A percentile compares a stretch with the other conserved stretches of the same genome.
phyloP scores from a whole-genome alignment of 2,113 vertebrate species.

The Planiliza haematocheilus region DNA sequence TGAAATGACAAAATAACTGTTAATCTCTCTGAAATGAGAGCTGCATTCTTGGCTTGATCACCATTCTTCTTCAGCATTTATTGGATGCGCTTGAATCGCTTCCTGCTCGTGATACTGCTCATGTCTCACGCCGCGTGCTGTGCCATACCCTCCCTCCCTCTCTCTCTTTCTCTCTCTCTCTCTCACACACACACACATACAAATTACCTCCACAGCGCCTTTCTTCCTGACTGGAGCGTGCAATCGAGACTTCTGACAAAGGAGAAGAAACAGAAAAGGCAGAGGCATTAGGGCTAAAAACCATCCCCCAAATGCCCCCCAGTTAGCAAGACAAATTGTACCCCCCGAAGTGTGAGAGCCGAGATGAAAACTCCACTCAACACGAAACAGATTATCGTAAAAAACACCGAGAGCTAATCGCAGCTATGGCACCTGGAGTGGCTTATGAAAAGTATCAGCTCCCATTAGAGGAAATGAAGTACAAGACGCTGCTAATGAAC shows the following conservation, averaged over 20 bases:
- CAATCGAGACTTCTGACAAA: constrained; percentile 92
- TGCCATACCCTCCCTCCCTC: not conserved
- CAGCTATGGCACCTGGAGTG: constrained; percentile 71
- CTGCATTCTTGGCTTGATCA: not conserved
- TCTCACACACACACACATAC: constrained; percentile 35
- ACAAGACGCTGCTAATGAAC: constrained; percentile 80
- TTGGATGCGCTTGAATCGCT: no score
- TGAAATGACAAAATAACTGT: no score
- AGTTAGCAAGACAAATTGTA: constrained; percentile 68
- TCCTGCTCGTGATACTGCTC: constrained; percentile 8
- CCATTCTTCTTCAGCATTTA: no score
- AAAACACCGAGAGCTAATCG: constrained; percentile 71
- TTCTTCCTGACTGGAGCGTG: constrained; percentile 92
- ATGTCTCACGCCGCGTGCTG: constrained; percentile 36
- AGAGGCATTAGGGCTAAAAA: constrained; percentile 50
- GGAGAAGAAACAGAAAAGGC: constrained; percentile 64
- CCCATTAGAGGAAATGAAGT: constrained; percentile 82
- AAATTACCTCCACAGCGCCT: constrained; percentile 93
- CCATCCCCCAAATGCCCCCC: constrained; percentile 13
- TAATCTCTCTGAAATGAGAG: not conserved
- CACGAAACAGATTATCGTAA: constrained; percentile 68
- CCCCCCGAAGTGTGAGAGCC: constrained; percentile 56
- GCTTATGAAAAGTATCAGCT: constrained; percentile 77
- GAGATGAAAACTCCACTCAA: constrained; percentile 60
- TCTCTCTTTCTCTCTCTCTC: not conserved